These are phyloP conservation scores for Mastomys natalensis DNA, from an alignment of 2,113 vertebrate species.

Conservation along the genomic window DNA sequence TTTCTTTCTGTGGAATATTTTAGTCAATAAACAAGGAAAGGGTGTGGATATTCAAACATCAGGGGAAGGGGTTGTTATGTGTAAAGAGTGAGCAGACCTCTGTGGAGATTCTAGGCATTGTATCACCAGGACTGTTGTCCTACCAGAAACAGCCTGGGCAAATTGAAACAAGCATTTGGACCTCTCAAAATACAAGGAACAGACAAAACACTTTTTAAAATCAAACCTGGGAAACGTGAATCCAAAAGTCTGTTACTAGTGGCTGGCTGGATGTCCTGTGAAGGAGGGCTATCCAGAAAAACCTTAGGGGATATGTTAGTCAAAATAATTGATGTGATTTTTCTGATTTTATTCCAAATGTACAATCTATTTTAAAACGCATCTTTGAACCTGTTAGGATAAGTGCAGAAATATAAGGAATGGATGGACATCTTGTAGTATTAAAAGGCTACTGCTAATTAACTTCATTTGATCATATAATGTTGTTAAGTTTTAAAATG, in stretches of 20 bases:
- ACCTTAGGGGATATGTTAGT: background rate
- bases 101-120: too few species aligned
- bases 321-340: background rate
- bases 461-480: background rate
- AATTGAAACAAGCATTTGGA: background rate
- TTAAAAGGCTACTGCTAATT: background rate
- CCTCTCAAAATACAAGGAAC: background rate
- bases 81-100: background rate
- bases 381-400: background rate
- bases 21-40: conserved; percentile 6
- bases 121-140: background rate
- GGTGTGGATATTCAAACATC: background rate
- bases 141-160: background rate
- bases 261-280: too few species aligned
- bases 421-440: too few species aligned
- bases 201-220: background rate
- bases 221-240: background rate
- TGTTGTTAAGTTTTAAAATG: background rate
- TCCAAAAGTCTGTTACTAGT: background rate
- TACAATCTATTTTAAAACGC: background rate
- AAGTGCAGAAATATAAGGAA: background rate
- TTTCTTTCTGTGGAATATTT: background rate
- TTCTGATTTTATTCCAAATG: background rate
- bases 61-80: too few species aligned
- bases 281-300: background rate